Conservation (phyloP, 1,140 invertebrate genomes). For the Orius insidiosus region DNA sequence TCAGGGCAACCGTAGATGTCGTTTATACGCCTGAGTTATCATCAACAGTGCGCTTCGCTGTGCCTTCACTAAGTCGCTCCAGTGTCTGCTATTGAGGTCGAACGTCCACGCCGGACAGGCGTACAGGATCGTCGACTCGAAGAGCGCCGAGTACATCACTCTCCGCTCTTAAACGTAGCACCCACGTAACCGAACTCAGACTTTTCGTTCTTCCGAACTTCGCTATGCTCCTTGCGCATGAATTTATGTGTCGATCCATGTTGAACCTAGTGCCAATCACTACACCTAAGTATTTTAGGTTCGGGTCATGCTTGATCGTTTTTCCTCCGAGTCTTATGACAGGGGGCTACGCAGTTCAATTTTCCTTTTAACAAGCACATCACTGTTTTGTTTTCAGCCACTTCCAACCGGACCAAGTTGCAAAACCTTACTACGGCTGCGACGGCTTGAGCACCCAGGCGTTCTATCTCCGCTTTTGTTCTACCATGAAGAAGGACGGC, state of each 20-base stretch:
- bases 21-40: constrained; percentile 17
- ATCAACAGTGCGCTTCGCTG: constrained; percentile 16
- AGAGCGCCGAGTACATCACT: not conserved
- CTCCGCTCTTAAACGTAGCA: not conserved
- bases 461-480: not conserved
- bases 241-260: not conserved
- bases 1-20: constrained; percentile 13
- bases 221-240: not conserved
- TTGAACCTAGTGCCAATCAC: not conserved
- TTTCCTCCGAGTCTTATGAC: not conserved
- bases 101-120: constrained; percentile 16
- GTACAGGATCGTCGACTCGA: not conserved
- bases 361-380: not conserved
- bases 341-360: not conserved
- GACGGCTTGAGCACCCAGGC: not conserved
- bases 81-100: constrained; percentile 15
- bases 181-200: not conserved
- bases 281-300: not conserved
- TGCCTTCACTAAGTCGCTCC: constrained; percentile 13
- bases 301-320: not conserved
- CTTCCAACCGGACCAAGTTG: not conserved
- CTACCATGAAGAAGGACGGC: not conserved
- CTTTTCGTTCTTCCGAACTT: not conserved
- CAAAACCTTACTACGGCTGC: not conserved
- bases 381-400: not conserved